A percentile compares a stretch with the other conserved stretches of the same genome.
phyloP scores from a whole-genome alignment of 2,113 vertebrate species.

The Heterotilapia buettikoferi region DNA sequence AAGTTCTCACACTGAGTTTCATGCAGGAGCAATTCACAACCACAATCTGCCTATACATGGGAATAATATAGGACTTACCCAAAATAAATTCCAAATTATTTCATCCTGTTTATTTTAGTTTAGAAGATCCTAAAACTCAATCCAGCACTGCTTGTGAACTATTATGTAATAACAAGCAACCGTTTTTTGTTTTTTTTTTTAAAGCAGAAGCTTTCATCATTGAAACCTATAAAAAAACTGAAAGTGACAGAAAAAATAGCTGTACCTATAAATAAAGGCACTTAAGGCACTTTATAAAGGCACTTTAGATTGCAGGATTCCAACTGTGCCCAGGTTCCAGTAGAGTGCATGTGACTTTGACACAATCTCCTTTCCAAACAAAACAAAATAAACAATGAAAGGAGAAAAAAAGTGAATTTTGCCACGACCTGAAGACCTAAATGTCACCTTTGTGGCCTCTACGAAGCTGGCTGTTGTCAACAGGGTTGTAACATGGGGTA shows the following conservation, averaged over 20 bases:
- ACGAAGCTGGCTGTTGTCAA: background rate
- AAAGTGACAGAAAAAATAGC: background rate
- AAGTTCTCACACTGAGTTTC: background rate
- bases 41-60: background rate
- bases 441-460: background rate
- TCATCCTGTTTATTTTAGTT: background rate
- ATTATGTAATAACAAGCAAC: background rate
- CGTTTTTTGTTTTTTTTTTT: background rate
- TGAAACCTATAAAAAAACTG: background rate
- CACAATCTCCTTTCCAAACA: background rate
- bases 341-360: background rate
- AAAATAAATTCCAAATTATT: background rate
- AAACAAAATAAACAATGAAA: background rate
- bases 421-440: background rate
- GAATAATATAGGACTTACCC: background rate
- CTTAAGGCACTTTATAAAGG: background rate
- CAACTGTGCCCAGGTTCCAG: background rate
- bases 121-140: background rate
- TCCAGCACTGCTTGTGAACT: background rate
- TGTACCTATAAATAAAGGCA: background rate
- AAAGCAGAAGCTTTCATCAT: background rate
- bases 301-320: background rate
- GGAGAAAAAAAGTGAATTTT: background rate
- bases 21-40: background rate
- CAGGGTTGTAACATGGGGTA: background rate